phyloP scores from a whole-genome alignment of 1,140 invertebrate genomes.

The Episyrphus balteatus region DNA sequence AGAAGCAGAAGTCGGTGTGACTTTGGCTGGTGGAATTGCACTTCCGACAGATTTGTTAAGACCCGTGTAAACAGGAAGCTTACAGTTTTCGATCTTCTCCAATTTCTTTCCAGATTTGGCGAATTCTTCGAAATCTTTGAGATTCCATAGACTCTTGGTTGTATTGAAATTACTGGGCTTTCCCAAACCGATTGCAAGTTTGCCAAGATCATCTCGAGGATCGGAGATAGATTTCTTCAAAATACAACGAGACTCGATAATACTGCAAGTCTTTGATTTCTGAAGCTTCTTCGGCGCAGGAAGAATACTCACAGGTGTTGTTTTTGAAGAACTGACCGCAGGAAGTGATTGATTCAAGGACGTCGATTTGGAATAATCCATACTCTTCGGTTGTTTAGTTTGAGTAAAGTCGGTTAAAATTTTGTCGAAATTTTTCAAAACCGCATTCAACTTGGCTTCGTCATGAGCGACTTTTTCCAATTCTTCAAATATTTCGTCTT shows the following conservation, averaged over 20 bases:
- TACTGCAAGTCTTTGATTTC: conserved; percentile 50
- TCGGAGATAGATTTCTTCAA: conserved; percentile 37
- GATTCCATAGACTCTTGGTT: no score
- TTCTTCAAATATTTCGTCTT: conserved; percentile 35
- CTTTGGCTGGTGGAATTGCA: no score
- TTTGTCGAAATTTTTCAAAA: conserved; percentile 52
- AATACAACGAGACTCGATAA: conserved; percentile 49
- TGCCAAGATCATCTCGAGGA: conserved; percentile 4
- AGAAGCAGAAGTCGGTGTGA: no score
- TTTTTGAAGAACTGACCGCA: not conserved
- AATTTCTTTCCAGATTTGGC: not conserved
- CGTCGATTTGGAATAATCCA: not conserved
- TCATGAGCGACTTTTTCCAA: conserved; percentile 37
- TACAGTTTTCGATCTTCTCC: not conserved
- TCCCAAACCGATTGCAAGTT: not conserved
- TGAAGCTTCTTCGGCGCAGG: conserved; percentile 36
- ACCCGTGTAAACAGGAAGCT: no score
- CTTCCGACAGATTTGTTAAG: no score
- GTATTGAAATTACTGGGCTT: not conserved
- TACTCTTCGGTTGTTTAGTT: conserved; percentile 1
- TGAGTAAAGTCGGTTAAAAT: conserved; percentile 42
- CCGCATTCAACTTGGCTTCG: conserved; percentile 47
- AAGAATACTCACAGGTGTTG: not conserved
- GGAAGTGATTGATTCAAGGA: no score
- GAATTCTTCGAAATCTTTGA: not conserved